phyloP scores from a whole-genome alignment of 2,888 invertebrate genomes.

The Yponomeuta malinellus region DNA sequence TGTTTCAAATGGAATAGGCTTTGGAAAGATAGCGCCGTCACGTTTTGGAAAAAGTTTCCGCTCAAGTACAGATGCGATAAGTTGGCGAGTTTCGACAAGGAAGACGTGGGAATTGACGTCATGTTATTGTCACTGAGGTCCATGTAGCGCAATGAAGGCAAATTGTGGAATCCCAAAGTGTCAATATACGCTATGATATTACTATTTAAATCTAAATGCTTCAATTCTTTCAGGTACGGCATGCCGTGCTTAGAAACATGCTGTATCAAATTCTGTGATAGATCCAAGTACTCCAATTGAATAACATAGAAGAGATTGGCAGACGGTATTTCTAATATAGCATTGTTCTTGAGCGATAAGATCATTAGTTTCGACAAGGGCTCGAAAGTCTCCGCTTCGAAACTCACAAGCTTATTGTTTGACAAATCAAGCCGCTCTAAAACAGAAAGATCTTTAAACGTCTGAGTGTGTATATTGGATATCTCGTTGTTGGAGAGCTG shows the following conservation, averaged over 20 bases:
- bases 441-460: conserved; percentile 85
- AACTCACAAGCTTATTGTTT: conserved; percentile 83
- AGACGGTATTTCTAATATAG: conserved; percentile 84
- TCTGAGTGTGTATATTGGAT: conserved; percentile 80
- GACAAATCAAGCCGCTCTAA: conserved; percentile 85
- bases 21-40: conserved; percentile 86
- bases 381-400: conserved; percentile 82
- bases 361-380: conserved; percentile 81
- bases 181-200: conserved; percentile 86
- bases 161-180: conserved; percentile 83
- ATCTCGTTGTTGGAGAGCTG: conserved; percentile 88
- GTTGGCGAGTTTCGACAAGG: conserved; percentile 85
- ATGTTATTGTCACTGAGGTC: conserved; percentile 90
- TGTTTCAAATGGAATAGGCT: conserved; percentile 88
- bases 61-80: conserved; percentile 85
- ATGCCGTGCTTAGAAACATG: conserved; percentile 83
- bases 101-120: conserved; percentile 83
- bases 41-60: conserved; percentile 83
- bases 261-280: conserved; percentile 87
- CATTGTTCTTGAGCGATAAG: conserved; percentile 86
- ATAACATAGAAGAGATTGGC: conserved; percentile 80
- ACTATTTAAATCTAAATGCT: conserved; percentile 81
- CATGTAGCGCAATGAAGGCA: conserved; percentile 82
- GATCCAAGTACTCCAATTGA: conserved; percentile 82
- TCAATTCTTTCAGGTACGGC: conserved; percentile 82